Percentiles rank a stretch among this genome's conserved stretches.
These are phyloP conservation scores for Malacosoma neustria DNA, from an alignment of 2,888 invertebrate genomes.

Conservation along the genomic window DNA sequence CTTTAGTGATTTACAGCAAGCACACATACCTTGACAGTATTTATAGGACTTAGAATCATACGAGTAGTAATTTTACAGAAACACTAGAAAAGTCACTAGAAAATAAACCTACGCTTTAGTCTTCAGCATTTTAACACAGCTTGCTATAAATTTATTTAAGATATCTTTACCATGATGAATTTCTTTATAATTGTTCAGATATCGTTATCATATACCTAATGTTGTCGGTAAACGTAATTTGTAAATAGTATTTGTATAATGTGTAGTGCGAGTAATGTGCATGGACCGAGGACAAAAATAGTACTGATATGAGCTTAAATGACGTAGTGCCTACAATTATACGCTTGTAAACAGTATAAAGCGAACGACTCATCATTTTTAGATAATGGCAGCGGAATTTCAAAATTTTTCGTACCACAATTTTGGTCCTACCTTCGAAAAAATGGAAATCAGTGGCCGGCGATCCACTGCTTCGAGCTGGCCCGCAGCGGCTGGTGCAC, in stretches of 20 bases:
- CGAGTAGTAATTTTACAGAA: neutral
- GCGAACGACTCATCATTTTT: constrained; percentile 28
- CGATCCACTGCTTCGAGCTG: neutral
- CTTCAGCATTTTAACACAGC: neutral
- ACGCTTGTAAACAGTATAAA: constrained; percentile 62
- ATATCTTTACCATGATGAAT: neutral
- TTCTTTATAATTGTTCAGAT: constrained; percentile 15
- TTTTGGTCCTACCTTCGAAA: constrained; percentile 1
- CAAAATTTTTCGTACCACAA: constrained; percentile 18
- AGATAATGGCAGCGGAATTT: constrained; percentile 30
- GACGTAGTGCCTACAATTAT: constrained; percentile 78
- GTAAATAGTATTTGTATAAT: constrained; percentile 59
- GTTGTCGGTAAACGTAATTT: constrained; percentile 37
- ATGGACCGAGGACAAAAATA: constrained; percentile 66
- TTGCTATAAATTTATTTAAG: neutral
- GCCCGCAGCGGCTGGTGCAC: neutral
- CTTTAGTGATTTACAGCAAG: neutral
- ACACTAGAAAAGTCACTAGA: too few relatives aligned
- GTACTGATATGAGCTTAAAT: constrained; percentile 80
- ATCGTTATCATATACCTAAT: constrained; percentile 21
- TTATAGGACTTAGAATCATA: neutral
- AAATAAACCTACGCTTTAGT: neutral
- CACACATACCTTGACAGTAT: neutral
- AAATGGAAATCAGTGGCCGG: neutral
- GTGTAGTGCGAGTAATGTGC: constrained; percentile 61